These are phyloP conservation scores for Laspeyria flexula DNA, from an alignment of 2,888 invertebrate genomes.

Conservation along the genomic window DNA sequence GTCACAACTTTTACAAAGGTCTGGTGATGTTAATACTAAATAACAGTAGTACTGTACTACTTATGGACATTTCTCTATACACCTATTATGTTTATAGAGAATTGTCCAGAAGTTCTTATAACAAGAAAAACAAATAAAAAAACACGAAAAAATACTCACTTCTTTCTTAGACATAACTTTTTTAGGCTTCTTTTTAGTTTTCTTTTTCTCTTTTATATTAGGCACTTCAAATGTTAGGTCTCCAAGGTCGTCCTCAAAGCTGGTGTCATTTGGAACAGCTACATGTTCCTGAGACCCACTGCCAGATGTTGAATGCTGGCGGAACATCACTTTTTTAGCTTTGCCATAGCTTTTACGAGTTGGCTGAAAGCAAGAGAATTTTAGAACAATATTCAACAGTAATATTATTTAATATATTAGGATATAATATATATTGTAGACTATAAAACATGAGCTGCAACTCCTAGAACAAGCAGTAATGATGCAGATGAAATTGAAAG, in stretches of 20 bases:
- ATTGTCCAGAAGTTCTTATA: too few species aligned
- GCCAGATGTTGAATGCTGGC: constrained; percentile 52
- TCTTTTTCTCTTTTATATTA: constrained; percentile 58
- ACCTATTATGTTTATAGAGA: too few species aligned
- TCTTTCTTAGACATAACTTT: constrained; percentile 70
- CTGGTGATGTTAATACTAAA: too few species aligned
- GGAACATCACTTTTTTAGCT: constrained; percentile 72
- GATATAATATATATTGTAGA: too few species aligned
- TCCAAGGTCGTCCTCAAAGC: constrained; percentile 66
- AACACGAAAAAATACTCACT: constrained; percentile 49
- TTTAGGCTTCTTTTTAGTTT: constrained; percentile 61
- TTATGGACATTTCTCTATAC: too few species aligned
- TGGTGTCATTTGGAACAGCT: constrained; percentile 31
- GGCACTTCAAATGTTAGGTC: constrained; percentile 72
- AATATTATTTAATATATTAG: too few species aligned
- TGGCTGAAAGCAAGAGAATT: constrained; percentile 57
- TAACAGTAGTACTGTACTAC: too few species aligned
- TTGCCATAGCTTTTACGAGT: constrained; percentile 76
- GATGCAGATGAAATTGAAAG: too few species aligned
- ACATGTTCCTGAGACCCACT: constrained; percentile 50
- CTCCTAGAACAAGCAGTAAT: too few species aligned
- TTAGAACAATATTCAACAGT: too few species aligned
- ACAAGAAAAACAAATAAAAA: not conserved
- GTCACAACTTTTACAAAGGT: too few species aligned
- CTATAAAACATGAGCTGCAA: too few species aligned